Evolutionary conservation across 1,140 invertebrate species (phyloP).

Genomic region (Solenopsis fugax): DNA sequence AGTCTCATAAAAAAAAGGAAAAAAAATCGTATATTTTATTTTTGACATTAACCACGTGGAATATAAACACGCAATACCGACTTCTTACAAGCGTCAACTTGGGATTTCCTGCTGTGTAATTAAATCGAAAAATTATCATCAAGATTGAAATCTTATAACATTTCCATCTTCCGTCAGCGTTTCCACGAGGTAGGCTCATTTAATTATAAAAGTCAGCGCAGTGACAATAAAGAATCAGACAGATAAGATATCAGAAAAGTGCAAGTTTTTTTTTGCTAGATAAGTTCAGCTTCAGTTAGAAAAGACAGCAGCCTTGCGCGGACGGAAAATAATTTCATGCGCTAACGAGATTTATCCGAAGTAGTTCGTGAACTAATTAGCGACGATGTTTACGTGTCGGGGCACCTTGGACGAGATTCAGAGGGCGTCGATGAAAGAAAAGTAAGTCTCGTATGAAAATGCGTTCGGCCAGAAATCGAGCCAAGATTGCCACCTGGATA

Average conservation of each 20-base stretch:
- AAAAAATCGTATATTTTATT: slow-evolving; percentile 29
- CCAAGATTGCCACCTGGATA: slow-evolving; percentile 71
- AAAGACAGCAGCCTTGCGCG: not conserved
- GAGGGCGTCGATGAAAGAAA: slow-evolving; percentile 45
- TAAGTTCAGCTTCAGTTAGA: not conserved
- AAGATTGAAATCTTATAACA: not conserved
- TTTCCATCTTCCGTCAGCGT: not conserved
- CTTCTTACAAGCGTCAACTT: slow-evolving; percentile 4
- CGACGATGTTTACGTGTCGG: slow-evolving; percentile 28
- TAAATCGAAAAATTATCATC: slow-evolving; percentile 32
- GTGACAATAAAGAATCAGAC: not conserved
- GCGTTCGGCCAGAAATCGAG: slow-evolving; percentile 32
- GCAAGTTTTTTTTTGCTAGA: not conserved
- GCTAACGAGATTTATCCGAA: not conserved
- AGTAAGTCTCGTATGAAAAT: slow-evolving; percentile 39
- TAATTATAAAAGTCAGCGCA: slow-evolving; percentile 8
- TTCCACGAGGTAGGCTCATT: not conserved
- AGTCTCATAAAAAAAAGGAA: not conserved
- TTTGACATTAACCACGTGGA: not conserved
- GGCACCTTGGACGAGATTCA: slow-evolving; percentile 56
- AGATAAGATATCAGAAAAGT: not conserved
- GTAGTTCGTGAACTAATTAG: slow-evolving; percentile 53
- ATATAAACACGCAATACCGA: not conserved
- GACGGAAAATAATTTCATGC: slow-evolving; percentile 4
- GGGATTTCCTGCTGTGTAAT: slow-evolving; percentile 21